Evolutionary conservation across 2,888 invertebrate species (phyloP), one percentile per base, ranked within the genome.

Genomic region (Griposia aprilina): DNA sequence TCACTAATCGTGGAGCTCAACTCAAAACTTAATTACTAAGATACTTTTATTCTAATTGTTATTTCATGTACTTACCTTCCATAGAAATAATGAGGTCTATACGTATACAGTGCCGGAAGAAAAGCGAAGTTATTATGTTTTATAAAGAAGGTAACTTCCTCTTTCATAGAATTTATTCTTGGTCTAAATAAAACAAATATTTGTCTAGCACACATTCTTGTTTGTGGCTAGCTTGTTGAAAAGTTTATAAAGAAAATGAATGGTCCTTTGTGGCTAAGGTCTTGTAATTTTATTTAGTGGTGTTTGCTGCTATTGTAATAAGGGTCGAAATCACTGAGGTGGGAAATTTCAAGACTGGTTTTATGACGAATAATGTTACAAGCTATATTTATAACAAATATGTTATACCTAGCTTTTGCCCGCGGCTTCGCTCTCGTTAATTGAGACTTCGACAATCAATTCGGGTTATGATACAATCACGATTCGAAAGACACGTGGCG

Each of bases 11-110:
- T n/a, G n/a, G n/a, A n/a, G n/a, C n/a, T n/a, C n/a, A n/a, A n/a
- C n/a, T n/a, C n/a, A n/a, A n/a, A n/a, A n/a, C n/a, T n/a, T n/a
- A n/a, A n/a, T n/a, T n/a, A n/a, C n/a, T n/a, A n/a, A n/a, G n/a
- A n/a, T 50, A 50, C 36, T 67, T 84, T 80, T 67, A 79, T 74
- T 84, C 20, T 62, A 82, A 84, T 84, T 82, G n/a, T 69, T 80
- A 82, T 80, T 74, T 67, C 45, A 41, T 59, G 70, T 82, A 55
- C 36, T 55, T 55, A n/a, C 23, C 8, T 63, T 23, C 50, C 26
- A 45, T 66, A 79, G 15, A 68, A 57, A 80, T 82, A 82, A 82
- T 62, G 70, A 80, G 66, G 26, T 62, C 36, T 62, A 50, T 52
- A 63, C 36, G 30, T 50, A 57, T 15, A 78, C 48, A 63, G n/a